These are phyloP conservation scores for Clivina fossor DNA, from an alignment of 2,888 invertebrate genomes.

Conservation along the genomic window DNA sequence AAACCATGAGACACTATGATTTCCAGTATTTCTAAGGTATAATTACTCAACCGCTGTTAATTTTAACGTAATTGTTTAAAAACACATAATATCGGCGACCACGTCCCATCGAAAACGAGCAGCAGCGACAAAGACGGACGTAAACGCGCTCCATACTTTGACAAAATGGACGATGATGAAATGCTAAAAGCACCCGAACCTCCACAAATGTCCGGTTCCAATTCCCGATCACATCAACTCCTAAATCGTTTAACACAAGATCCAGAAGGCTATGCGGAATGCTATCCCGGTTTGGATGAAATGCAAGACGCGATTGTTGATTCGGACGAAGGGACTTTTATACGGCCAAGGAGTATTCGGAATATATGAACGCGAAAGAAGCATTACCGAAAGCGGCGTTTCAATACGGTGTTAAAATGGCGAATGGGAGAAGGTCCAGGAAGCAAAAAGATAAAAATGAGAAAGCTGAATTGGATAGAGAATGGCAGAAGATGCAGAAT, in stretches of 20 bases:
- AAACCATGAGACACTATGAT: too few relatives aligned
- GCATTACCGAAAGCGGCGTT: conserved; percentile 98
- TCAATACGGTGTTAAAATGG: conserved; percentile 99
- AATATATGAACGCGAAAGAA: conserved; percentile 98
- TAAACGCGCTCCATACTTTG: conserved; percentile 66
- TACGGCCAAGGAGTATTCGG: conserved; percentile 97
- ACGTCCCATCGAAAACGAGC: conserved; percentile 45
- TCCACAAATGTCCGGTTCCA: conserved; percentile 19
- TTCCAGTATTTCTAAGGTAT: too few relatives aligned
- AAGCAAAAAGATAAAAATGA: conserved; percentile 94
- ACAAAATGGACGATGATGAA: conserved; percentile 67
- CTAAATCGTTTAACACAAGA: conserved; percentile 80
- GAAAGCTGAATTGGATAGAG: conserved; percentile 92
- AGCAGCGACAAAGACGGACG: conserved; percentile 41
- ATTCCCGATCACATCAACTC: conserved; percentile 54
- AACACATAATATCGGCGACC: too few relatives aligned
- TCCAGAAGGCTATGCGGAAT: conserved; percentile 96
- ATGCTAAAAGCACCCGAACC: conserved; percentile 44
- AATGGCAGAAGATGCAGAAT: conserved; percentile 91
- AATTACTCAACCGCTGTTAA: too few relatives aligned
- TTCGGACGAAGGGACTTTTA: conserved; percentile 99
- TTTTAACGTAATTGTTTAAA: too few relatives aligned
- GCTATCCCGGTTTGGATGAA: conserved; percentile 93
- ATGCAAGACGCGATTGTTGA: conserved; percentile 98
- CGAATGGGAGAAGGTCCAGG: conserved; percentile 92